Conservation (phyloP, 2,888 invertebrate genomes). For the Troides aeacus region DNA sequence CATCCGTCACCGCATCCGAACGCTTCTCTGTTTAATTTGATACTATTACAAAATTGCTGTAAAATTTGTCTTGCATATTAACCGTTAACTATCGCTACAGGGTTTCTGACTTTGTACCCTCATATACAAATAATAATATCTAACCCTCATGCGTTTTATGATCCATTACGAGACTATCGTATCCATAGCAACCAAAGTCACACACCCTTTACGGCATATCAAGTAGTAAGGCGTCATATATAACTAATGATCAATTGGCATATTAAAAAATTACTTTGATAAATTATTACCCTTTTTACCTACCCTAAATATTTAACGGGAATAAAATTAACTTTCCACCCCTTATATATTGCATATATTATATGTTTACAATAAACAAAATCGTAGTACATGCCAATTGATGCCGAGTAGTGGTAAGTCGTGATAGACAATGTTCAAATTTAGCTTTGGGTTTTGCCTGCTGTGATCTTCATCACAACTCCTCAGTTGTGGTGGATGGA, state of each 20-base stretch:
- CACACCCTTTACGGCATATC: background rate
- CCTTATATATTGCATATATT: background rate
- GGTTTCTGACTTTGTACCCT: constrained; percentile 5
- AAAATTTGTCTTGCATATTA: constrained; percentile 13
- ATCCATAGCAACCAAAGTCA: background rate
- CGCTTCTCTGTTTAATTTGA: constrained; percentile 14
- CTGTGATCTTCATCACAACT: too few relatives aligned
- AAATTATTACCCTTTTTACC: background rate
- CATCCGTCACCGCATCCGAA: constrained; percentile 5
- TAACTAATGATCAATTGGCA: background rate
- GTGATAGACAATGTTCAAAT: constrained; percentile 1
- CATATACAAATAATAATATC: background rate
- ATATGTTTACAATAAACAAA: background rate
- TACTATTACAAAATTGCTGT: constrained; percentile 22
- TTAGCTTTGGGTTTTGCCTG: background rate
- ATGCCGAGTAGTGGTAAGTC: background rate
- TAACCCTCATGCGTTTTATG: background rate
- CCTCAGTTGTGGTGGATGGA: too few relatives aligned
- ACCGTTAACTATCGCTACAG: background rate
- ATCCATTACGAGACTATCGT: background rate
- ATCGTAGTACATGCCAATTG: background rate
- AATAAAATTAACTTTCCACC: background rate
- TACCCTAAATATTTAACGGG: background rate
- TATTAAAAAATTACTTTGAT: background rate
- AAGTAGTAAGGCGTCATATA: background rate